Conservation (phyloP, 2,888 invertebrate species). For the Theristus sp. region DNA sequence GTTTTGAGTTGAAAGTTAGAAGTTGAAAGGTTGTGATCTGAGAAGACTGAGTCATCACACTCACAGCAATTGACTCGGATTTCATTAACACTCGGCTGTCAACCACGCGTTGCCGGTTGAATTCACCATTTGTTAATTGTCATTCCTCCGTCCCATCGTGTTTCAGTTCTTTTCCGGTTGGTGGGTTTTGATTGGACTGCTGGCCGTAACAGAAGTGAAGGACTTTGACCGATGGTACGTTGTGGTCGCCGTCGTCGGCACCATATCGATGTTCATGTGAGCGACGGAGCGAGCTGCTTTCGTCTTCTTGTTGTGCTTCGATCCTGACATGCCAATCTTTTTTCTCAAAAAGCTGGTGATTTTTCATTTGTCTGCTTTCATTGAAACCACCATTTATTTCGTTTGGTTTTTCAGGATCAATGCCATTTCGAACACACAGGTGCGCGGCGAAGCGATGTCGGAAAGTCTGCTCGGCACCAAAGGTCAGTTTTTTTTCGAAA, state of each 20-base stretch:
- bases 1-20: too few relatives aligned
- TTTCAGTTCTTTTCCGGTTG: slow-evolving; percentile 77
- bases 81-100: too few relatives aligned
- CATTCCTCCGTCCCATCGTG: not conserved
- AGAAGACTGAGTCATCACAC: too few relatives aligned
- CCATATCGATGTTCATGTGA: slow-evolving; percentile 78
- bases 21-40: too few relatives aligned
- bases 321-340: too few relatives aligned
- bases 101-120: too few relatives aligned
- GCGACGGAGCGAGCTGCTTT: slow-evolving; percentile 16
- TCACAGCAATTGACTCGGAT: too few relatives aligned
- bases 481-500: too few relatives aligned
- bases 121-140: too few relatives aligned
- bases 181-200: slow-evolving; percentile 67
- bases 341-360: too few relatives aligned
- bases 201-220: slow-evolving; percentile 15
- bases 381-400: too few relatives aligned
- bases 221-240: slow-evolving; percentile 49
- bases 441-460: slow-evolving; percentile 42
- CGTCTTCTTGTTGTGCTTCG: slow-evolving; percentile 8
- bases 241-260: slow-evolving; percentile 80
- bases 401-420: slow-evolving; percentile 70
- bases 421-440: slow-evolving; percentile 81
- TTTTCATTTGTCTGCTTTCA: too few relatives aligned
- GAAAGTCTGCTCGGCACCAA: slow-evolving; percentile 46